Conservation (phyloP, 2,888 invertebrate species). For the Dicyrtoma fusca region DNA sequence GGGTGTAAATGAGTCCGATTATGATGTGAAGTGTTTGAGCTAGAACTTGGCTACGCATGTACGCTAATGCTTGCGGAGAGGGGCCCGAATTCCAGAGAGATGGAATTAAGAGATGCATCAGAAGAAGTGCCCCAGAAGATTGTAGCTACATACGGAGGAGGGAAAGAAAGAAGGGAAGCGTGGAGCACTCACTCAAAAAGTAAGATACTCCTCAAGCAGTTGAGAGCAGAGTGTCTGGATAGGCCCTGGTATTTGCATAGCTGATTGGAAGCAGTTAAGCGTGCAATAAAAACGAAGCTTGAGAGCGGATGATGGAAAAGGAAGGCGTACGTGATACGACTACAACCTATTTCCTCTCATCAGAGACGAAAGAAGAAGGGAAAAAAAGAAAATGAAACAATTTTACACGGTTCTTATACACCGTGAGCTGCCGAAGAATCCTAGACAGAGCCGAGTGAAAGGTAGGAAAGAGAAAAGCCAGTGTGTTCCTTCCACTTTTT, state of each 20-base stretch:
- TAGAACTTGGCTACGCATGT: background rate
- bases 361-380: conserved; percentile 26
- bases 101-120: conserved; percentile 38
- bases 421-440: background rate
- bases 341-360: conserved; percentile 52
- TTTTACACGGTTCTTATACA: conserved; percentile 34
- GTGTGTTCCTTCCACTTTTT: conserved; percentile 27
- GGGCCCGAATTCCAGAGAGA: conserved; percentile 27
- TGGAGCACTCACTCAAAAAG: background rate
- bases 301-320: conserved; percentile 44
- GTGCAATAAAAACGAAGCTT: conserved; percentile 49
- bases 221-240: conserved; percentile 6
- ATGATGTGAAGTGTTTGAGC: conserved; percentile 44
- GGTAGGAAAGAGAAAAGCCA: conserved; percentile 14
- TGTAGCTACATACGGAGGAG: background rate
- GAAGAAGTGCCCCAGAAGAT: background rate
- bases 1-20: conserved; percentile 44
- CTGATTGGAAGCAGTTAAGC: conserved; percentile 57
- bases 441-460: conserved; percentile 22
- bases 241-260: conserved; percentile 55
- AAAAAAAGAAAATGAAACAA: conserved; percentile 50
- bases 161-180: conserved; percentile 20
- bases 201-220: background rate
- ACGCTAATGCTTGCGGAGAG: background rate
- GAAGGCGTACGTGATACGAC: conserved; percentile 54